Percentiles rank a stretch among this genome's conserved stretches.
Conservation (phyloP, 2,888 invertebrate genomes). For the Hirtodrosophila confusa region DNA sequence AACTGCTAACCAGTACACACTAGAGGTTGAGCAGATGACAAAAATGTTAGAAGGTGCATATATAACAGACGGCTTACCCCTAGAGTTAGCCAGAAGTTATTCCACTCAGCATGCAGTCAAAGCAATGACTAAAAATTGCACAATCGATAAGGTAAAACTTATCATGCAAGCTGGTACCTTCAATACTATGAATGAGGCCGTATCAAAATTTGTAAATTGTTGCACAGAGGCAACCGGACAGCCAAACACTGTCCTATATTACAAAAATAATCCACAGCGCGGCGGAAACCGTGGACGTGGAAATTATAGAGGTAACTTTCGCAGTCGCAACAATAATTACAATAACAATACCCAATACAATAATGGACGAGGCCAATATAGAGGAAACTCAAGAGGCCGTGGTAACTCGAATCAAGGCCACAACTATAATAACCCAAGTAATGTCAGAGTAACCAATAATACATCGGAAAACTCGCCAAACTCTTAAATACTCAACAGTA, state of each 20-base stretch:
- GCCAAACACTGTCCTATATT: slow-evolving; percentile 4
- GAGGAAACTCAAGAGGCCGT: slow-evolving; percentile 12
- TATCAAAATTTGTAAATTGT: slow-evolving; percentile 13
- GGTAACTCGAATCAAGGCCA: slow-evolving; percentile 12
- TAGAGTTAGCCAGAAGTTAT: slow-evolving; percentile 23
- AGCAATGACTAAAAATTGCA: slow-evolving; percentile 28
- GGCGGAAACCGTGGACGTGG: slow-evolving; percentile 1
- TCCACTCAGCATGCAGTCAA: slow-evolving; percentile 21
- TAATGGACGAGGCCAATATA: slow-evolving; percentile 20
- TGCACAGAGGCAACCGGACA: slow-evolving; percentile 9
- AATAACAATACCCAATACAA: slow-evolving; percentile 8
- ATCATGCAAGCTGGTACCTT: slow-evolving; percentile 60
- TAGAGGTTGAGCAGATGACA: slow-evolving; percentile 16
- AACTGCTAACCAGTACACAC: slow-evolving; percentile 19
- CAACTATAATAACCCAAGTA: slow-evolving; percentile 5
- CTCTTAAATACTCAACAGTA: slow-evolving; percentile 16
- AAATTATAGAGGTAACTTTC: slow-evolving; percentile 3
- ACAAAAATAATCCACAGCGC: slow-evolving; percentile 3
- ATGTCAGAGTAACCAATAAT: slow-evolving; percentile 9
- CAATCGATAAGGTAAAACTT: slow-evolving; percentile 12
- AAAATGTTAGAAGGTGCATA: slow-evolving; percentile 24
- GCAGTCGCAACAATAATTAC: slow-evolving; percentile 1
- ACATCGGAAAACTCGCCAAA: slow-evolving; percentile 14
- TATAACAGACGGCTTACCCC: slow-evolving; percentile 18
- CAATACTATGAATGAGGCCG: slow-evolving; percentile 7